These are phyloP conservation scores for Mesoclemmys tuberculata DNA, from an alignment of 2,113 vertebrate species.

Conservation along the genomic window DNA sequence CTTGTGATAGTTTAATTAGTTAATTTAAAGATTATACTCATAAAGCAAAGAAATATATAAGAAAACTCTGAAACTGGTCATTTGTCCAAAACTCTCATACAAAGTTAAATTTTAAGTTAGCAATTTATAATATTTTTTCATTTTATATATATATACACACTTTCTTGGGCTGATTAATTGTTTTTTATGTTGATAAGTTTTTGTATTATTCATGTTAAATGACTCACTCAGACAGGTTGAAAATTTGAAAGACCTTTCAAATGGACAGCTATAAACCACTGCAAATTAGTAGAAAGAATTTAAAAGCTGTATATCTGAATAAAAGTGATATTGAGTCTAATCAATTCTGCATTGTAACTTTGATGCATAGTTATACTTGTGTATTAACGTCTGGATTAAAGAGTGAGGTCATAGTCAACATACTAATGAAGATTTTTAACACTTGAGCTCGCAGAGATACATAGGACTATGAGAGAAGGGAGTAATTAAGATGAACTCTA, in stretches of 20 bases:
- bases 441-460: neutral
- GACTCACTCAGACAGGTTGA: neutral
- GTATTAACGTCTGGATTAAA: neutral
- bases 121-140: neutral
- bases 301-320: neutral
- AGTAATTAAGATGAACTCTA: neutral
- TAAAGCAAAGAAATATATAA: neutral
- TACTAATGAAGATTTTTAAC: neutral
- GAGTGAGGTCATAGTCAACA: neutral
- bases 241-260: neutral
- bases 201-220: accelerated
- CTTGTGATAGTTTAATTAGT: neutral
- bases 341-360: neutral
- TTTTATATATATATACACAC: neutral
- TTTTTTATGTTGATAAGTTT: neutral
- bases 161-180: neutral
- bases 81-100: neutral
- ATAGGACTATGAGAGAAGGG: neutral
- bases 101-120: neutral
- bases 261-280: neutral
- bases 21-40: neutral
- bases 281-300: neutral
- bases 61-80: neutral
- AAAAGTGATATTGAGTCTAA: neutral
- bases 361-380: neutral